Evolutionary conservation across 1,140 invertebrate genomes (phyloP), one percentile per base, ranked within the genome.

Genomic region (Hylyphantes graminicola): DNA sequence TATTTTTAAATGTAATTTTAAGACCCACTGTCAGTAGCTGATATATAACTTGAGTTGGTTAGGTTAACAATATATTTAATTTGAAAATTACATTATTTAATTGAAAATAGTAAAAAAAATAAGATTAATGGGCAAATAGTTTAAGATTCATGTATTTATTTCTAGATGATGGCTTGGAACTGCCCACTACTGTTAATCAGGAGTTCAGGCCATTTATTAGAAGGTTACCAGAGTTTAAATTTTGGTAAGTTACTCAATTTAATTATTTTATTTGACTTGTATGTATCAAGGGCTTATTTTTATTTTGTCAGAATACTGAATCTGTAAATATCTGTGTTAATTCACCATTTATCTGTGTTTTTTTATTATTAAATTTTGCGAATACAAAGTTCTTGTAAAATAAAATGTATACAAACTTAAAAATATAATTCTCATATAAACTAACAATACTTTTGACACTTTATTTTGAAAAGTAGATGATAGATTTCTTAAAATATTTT

Each of bases 121-220:
- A n/a, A n/a, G n/a, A n/a, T n/a, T 35, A 35, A 35, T 35, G 35
- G 5, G 35, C 35, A 35, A 2, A 5, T 35, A 2, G 35, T 35
- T 35, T 35, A 35, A 35, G 35, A 35, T 35, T 5, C 5, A 5
- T 35, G 35, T 5, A 5, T 35, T 17, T 50, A 63, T 54, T 78
- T 57, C 53, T 76, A 92, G 94, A 94, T 82, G 90, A 96, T 88
- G 96, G 96, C 51, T 96, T 96, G 80, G 94, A 95, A 88, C 93
- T 99, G 87, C 98, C 98, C 54, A 99, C 96, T 35, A 94, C 94
- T 89, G 93, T 94, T 21, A 97, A 96, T 89, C 97, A 99, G 91
- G 98, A 99, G 90, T 99, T 99, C 89, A 93, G 97, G 87, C 98
- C 98, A 64, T 99, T 99, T 89, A 99, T 99, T 89, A 92, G 98